A percentile compares a stretch with the other conserved stretches of the same genome.
These are phyloP conservation scores for Mechanitis messenoides DNA, from an alignment of 2,888 invertebrate species.

Conservation along the genomic window DNA sequence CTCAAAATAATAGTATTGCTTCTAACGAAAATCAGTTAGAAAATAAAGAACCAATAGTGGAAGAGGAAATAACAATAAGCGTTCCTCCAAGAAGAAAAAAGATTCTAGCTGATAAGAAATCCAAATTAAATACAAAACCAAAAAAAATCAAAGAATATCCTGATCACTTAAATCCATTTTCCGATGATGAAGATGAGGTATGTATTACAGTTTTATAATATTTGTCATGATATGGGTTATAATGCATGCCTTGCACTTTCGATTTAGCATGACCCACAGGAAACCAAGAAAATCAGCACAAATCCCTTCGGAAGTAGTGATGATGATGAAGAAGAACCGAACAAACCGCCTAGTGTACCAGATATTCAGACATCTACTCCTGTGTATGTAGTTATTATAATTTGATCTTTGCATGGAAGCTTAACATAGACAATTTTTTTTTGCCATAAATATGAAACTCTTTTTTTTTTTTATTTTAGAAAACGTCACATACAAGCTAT, in stretches of 20 bases:
- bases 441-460: neutral
- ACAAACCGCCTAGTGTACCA: conserved; percentile 38
- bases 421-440: neutral
- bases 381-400: conserved; percentile 41
- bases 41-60: conserved; percentile 34
- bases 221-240: conserved; percentile 11
- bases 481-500: conserved; percentile 73
- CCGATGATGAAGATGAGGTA: conserved; percentile 78
- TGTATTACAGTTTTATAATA: conserved; percentile 14
- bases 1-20: conserved; percentile 40
- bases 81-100: conserved; percentile 70
- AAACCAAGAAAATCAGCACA: conserved; percentile 58
- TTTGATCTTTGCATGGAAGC: no score
- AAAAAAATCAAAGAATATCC: conserved; percentile 77
- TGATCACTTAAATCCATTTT: conserved; percentile 89
- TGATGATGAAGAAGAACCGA: conserved; percentile 73
- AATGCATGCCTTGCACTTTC: conserved; percentile 26
- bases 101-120: conserved; percentile 36
- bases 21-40: conserved; percentile 31
- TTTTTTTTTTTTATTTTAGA: conserved; percentile 40
- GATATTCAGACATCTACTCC: conserved; percentile 43
- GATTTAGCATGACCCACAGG: conserved; percentile 29
- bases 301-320: conserved; percentile 84
- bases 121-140: conserved; percentile 17
- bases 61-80: conserved; percentile 51